phyloP scores from a whole-genome alignment of 2,113 vertebrate genomes.

The Larimichthys polyactis region DNA sequence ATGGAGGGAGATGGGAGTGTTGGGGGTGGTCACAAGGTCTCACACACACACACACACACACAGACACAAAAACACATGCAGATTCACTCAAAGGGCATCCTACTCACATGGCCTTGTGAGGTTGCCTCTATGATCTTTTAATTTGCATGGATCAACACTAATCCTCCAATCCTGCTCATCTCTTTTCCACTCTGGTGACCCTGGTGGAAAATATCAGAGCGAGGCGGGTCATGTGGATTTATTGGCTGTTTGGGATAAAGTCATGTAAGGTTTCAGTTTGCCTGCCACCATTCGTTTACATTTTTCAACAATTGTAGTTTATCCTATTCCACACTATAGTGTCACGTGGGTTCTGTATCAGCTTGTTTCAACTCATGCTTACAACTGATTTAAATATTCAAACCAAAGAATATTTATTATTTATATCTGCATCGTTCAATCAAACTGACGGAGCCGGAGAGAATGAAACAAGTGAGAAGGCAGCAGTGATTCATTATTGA shows the following conservation, averaged over 20 bases:
- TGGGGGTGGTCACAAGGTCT: conserved; percentile 9
- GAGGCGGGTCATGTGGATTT: conserved; percentile 54
- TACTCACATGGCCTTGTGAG: conserved; percentile 54
- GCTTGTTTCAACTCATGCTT: background rate
- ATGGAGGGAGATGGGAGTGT: background rate
- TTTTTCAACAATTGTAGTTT: background rate
- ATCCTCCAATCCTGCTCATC: conserved; percentile 62
- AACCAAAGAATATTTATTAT: background rate
- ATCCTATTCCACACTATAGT: background rate
- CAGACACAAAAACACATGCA: conserved; percentile 39
- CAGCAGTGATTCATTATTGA: conserved; percentile 40
- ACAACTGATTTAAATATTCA: background rate
- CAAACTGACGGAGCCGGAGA: background rate
- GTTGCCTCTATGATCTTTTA: conserved; percentile 71
- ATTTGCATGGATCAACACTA: conserved; percentile 77
- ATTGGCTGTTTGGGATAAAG: conserved; percentile 46
- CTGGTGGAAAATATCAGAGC: conserved; percentile 57
- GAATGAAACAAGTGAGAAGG: conserved; percentile 20
- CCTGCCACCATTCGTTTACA: background rate
- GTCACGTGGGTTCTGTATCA: background rate
- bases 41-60: conserved; percentile 21
- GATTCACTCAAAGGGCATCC: conserved; percentile 54
- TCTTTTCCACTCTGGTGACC: conserved; percentile 63
- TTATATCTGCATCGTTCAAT: background rate
- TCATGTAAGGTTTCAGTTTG: conserved; percentile 22